A percentile compares a stretch with the other conserved stretches of the same genome.
Evolutionary conservation across 2,888 invertebrate genomes (phyloP).

Genomic region (Tipula vernalis): DNA sequence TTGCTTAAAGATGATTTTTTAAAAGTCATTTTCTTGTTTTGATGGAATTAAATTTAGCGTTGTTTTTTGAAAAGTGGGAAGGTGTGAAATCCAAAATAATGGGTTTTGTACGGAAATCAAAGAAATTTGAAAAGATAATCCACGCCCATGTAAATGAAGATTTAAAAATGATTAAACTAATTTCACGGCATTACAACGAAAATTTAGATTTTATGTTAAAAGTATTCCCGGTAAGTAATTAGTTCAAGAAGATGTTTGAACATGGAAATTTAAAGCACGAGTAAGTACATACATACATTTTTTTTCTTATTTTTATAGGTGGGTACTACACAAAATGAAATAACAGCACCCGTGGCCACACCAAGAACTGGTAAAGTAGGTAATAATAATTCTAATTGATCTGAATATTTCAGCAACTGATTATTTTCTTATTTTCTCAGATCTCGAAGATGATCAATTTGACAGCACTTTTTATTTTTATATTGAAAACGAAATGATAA

Average conservation of each 20-base stretch:
- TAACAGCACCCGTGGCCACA: neutral
- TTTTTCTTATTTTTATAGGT: neutral
- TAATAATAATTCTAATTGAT: neutral
- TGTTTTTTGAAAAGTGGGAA: neutral
- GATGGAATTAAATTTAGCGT: neutral
- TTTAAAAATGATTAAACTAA: neutral
- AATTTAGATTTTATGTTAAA: neutral
- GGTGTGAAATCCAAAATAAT: neutral
- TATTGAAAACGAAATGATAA: too few relatives aligned
- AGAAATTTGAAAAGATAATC: neutral
- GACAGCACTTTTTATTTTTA: too few relatives aligned
- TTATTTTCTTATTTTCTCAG: too few relatives aligned
- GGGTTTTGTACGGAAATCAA: neutral
- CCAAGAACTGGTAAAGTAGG: neutral
- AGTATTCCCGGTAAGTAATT: neutral
- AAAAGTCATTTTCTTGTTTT: neutral
- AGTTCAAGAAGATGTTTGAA: neutral
- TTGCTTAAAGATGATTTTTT: neutral
- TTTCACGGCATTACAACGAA: neutral
- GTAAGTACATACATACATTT: neutral
- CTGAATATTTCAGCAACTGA: too few relatives aligned
- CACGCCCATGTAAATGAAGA: neutral
- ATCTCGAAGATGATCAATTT: neutral
- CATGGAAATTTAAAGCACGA: neutral
- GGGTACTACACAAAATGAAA: neutral